Percentiles rank a stretch among this genome's conserved stretches.
Evolutionary conservation across 53 echinoderm and acorn worm genomes (phyloP).

Genomic region (Patiria pectinifera): DNA sequence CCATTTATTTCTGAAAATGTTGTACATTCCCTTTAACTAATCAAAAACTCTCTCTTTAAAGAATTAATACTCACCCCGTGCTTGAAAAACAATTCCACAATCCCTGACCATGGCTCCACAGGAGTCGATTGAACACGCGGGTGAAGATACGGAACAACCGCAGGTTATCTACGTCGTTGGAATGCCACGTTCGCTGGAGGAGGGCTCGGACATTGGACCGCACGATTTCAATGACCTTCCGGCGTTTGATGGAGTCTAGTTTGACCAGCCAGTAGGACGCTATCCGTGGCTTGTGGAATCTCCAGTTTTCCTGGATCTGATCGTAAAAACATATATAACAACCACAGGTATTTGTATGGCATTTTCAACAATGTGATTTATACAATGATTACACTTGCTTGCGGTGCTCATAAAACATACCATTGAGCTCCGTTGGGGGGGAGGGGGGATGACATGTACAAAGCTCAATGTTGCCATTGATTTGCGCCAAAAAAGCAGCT

Average conservation of each 20-base stretch:
- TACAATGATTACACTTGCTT: too few relatives aligned
- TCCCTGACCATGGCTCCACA: slow-evolving; percentile 98
- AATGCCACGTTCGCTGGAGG: slow-evolving; percentile 83
- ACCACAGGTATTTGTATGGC: too few relatives aligned
- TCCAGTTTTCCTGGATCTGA: slow-evolving; percentile 96
- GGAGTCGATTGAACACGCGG: slow-evolving; percentile 89
- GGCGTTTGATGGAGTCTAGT: slow-evolving; percentile 95
- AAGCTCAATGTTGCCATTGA: too few relatives aligned
- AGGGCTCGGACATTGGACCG: slow-evolving; percentile 92
- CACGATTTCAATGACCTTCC: slow-evolving; percentile 97
- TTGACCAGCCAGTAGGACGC: slow-evolving; percentile 99
- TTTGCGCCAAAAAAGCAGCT: too few relatives aligned
- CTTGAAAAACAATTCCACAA: slow-evolving; percentile 97
- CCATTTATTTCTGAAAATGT: too few relatives aligned
- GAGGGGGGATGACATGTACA: too few relatives aligned
- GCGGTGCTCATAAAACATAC: too few relatives aligned
- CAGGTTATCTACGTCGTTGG: slow-evolving; percentile 78
- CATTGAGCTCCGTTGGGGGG: too few relatives aligned
- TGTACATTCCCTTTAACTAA: too few relatives aligned
- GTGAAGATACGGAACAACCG: slow-evolving; percentile 84
- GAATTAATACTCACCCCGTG: slow-evolving; percentile 73
- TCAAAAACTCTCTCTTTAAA: neutral
- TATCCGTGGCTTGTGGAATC: slow-evolving; percentile 99
- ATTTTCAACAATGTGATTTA: too few relatives aligned
- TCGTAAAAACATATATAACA: neutral